Percentiles rank a stretch among this genome's conserved stretches.
Evolutionary conservation across 2,797 vertebrate species (phyloP).

Genomic region (Pagetopsis macropterus): DNA sequence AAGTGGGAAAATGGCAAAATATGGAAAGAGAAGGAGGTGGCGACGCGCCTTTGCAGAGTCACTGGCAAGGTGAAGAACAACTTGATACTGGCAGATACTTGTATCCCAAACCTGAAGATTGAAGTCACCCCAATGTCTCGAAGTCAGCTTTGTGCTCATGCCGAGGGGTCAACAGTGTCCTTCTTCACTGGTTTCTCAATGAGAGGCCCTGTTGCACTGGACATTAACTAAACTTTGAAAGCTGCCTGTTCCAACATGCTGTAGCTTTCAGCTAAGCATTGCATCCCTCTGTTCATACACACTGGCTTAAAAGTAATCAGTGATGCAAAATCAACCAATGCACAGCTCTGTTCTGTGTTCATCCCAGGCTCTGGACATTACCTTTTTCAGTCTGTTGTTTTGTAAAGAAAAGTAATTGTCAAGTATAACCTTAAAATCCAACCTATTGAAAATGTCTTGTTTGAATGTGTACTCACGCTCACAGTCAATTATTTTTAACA

Average conservation of each 20-base stretch:
- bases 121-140: slow-evolving; percentile 65
- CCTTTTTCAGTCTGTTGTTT: neutral
- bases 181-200: slow-evolving; percentile 79
- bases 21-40: slow-evolving; percentile 63
- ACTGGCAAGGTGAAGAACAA: slow-evolving; percentile 37
- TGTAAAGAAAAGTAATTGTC: neutral
- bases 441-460: neutral
- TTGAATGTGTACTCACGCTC: neutral
- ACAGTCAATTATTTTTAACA: neutral
- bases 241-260: neutral
- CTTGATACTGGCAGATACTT: slow-evolving; percentile 55
- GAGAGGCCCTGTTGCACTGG: slow-evolving; percentile 74
- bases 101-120: slow-evolving; percentile 41
- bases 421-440: neutral
- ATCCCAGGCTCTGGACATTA: neutral
- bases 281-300: neutral
- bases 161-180: slow-evolving; percentile 45
- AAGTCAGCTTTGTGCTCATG: slow-evolving; percentile 56
- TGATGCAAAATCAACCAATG: neutral
- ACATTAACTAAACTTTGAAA: slow-evolving; percentile 48
- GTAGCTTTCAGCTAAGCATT: neutral
- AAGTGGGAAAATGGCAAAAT: slow-evolving; percentile 67
- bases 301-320: neutral
- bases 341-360: neutral
- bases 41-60: slow-evolving; percentile 56